Evolutionary conservation across 2,797 vertebrate species (phyloP).

Genomic region (Sebastes taczanowskii): DNA sequence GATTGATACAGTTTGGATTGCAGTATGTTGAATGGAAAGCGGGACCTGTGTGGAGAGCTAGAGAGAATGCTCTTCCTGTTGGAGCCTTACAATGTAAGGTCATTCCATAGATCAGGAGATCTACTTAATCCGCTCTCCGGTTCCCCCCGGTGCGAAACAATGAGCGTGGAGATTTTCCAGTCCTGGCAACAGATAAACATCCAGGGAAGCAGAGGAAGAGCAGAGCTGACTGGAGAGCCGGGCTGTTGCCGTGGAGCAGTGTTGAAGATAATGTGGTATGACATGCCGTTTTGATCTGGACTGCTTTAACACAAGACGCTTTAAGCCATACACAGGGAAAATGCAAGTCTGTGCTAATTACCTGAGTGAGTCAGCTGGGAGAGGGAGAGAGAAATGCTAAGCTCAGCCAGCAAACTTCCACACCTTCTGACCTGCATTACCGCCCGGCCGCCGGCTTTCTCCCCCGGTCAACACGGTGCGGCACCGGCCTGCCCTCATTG

Average conservation of each 20-base stretch:
- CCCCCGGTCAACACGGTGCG: slow-evolving; percentile 5
- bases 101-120: slow-evolving; percentile 69
- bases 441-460: neutral
- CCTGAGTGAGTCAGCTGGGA: slow-evolving; percentile 50
- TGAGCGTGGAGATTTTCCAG: slow-evolving; percentile 61
- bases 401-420: slow-evolving; percentile 54
- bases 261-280: slow-evolving; percentile 71
- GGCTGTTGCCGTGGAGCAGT: slow-evolving; percentile 44
- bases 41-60: slow-evolving; percentile 21
- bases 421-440: slow-evolving; percentile 60
- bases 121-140: slow-evolving; percentile 60
- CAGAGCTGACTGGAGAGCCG: slow-evolving; percentile 53
- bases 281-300: slow-evolving; percentile 73
- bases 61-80: slow-evolving; percentile 50
- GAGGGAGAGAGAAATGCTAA: slow-evolving; percentile 18
- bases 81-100: slow-evolving; percentile 48
- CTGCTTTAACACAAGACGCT: slow-evolving; percentile 69
- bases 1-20: slow-evolving; percentile 38
- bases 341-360: slow-evolving; percentile 73
- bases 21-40: slow-evolving; percentile 30
- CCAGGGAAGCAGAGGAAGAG: slow-evolving; percentile 54
- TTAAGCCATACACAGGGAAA: slow-evolving; percentile 63
- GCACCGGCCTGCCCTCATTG: slow-evolving; percentile 20
- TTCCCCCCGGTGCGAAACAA: slow-evolving; percentile 64
- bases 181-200: slow-evolving; percentile 77